Conservation (phyloP, 2,888 invertebrate genomes). For the Gymnoscelis rufifasciata region DNA sequence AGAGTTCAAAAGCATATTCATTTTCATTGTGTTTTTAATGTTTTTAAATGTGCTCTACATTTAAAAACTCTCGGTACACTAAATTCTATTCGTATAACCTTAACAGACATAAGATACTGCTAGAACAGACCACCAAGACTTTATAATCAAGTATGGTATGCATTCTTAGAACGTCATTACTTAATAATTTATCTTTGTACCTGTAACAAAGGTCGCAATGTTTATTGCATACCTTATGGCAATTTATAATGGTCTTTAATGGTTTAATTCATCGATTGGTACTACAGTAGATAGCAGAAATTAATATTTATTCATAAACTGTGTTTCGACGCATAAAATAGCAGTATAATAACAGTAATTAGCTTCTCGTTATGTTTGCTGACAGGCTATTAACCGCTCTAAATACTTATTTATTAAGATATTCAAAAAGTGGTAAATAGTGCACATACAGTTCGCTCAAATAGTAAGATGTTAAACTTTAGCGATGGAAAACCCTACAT, state of each 20-base stretch:
- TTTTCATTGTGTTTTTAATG: no score
- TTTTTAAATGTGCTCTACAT: no score
- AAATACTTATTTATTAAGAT: slow-evolving; percentile 2
- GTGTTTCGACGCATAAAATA: slow-evolving; percentile 1
- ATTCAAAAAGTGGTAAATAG: no score
- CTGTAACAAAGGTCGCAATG: slow-evolving; percentile 33
- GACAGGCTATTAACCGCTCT: slow-evolving; percentile 9
- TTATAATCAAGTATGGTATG: slow-evolving; percentile 8
- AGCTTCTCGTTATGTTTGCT: slow-evolving; percentile 36
- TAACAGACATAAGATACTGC: no score
- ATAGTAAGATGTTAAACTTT: no score
- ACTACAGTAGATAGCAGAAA: no score
- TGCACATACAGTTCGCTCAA: no score
- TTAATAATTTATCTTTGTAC: slow-evolving; percentile 13
- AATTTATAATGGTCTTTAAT: slow-evolving; percentile 7
- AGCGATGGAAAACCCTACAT: no score
- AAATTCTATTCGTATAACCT: no score
- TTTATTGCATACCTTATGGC: slow-evolving; percentile 13
- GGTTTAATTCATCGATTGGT: no score
- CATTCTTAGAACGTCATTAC: slow-evolving; percentile 20
- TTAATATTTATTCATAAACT: neutral
- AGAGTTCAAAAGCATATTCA: no score
- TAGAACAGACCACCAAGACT: slow-evolving; percentile 15
- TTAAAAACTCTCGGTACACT: neutral
- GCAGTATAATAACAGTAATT: slow-evolving; percentile 42